phyloP scores from a whole-genome alignment of 2,113 vertebrate genomes.

The Eira barbara region DNA sequence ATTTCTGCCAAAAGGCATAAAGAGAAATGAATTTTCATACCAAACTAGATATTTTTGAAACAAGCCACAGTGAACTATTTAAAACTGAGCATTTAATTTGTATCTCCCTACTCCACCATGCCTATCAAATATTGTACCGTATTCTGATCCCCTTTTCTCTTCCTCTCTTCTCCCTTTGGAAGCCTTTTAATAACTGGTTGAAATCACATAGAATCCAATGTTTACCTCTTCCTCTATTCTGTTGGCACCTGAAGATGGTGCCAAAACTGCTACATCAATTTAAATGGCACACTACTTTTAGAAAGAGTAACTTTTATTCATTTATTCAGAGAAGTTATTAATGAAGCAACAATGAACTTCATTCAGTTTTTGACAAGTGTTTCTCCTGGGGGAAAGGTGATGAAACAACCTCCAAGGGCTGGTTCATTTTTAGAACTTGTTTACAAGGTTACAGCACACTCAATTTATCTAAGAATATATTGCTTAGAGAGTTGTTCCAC shows the following conservation, averaged over 20 bases:
- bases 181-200: slow-evolving; percentile 7
- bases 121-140: background rate
- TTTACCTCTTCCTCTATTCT: slow-evolving; percentile 41
- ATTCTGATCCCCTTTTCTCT: background rate
- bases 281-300: slow-evolving; percentile 35
- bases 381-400: background rate
- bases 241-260: slow-evolving; percentile 22
- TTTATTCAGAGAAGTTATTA: slow-evolving; percentile 43
- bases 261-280: slow-evolving; percentile 22
- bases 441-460: background rate
- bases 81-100: background rate
- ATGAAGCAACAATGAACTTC: slow-evolving; percentile 35
- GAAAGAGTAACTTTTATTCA: slow-evolving; percentile 41
- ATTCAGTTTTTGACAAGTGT: slow-evolving; percentile 44
- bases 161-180: background rate
- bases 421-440: slow-evolving; percentile 24
- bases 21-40: background rate
- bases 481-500: background rate
- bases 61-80: background rate
- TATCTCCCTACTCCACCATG: background rate
- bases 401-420: background rate
- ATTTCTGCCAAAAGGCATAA: background rate
- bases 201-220: background rate
- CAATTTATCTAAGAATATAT: background rate
- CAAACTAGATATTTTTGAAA: slow-evolving; percentile 28